A percentile compares a stretch with the other conserved stretches of the same genome.
Conservation (phyloP, 2,113 vertebrate species). For the Podocnemis expansa region DNA sequence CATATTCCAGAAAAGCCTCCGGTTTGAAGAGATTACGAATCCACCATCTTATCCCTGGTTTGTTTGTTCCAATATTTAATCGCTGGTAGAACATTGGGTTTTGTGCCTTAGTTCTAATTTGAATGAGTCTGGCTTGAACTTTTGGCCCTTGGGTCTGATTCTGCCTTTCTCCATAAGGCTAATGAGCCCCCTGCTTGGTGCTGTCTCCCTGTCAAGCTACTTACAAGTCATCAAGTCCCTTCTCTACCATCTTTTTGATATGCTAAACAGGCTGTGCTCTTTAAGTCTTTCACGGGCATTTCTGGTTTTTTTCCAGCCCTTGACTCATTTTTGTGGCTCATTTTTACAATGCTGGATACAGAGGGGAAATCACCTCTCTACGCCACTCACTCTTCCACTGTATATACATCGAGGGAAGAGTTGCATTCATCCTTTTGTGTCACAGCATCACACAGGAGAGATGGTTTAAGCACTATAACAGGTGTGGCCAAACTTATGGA, state of each 20-base stretch:
- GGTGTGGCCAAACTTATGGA: too few species aligned
- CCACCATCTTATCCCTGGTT: not conserved
- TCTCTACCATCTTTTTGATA: too few species aligned
- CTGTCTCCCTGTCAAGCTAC: too few species aligned
- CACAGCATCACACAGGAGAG: too few species aligned
- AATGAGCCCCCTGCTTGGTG: too few species aligned
- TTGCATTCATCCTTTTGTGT: not conserved
- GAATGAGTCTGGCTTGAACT: not conserved
- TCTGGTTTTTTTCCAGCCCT: not conserved
- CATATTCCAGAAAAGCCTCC: not conserved
- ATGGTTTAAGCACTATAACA: too few species aligned
- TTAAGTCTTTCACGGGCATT: too few species aligned
- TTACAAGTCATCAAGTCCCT: too few species aligned
- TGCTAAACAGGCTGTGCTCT: too few species aligned
- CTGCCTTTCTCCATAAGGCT: too few species aligned
- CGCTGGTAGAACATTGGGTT: not conserved
- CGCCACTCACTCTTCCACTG: not conserved
- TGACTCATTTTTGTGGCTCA: too few species aligned
- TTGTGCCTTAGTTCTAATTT: not conserved
- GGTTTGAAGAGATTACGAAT: not conserved
- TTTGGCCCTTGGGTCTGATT: too few species aligned
- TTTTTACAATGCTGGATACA: not conserved
- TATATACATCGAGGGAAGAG: not conserved
- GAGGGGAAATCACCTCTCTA: not conserved
- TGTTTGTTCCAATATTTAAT: not conserved